Percentiles rank a stretch among this genome's conserved stretches.
These are phyloP conservation scores for Pseudorectes ferrugineus DNA, from an alignment of 2,113 vertebrate genomes.

Conservation along the genomic window DNA sequence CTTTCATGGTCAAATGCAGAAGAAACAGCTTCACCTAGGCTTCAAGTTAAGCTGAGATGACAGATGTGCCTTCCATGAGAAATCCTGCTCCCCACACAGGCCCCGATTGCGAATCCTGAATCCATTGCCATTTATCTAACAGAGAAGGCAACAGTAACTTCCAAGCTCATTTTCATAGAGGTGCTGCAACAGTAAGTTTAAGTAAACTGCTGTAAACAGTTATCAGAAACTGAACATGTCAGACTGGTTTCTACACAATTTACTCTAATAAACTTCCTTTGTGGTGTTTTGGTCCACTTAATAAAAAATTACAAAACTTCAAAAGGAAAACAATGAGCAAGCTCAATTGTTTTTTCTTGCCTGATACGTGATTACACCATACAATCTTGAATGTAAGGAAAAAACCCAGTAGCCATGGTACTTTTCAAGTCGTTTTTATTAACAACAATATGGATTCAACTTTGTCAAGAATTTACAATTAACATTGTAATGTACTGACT, in stretches of 20 bases:
- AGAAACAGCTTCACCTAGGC: background rate
- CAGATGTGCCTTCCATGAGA: background rate
- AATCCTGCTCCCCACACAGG: background rate
- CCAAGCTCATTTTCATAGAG: background rate
- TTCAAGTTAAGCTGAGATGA: background rate
- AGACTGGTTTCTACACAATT: background rate
- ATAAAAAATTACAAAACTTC: background rate
- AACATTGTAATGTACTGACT: slow-evolving; percentile 62
- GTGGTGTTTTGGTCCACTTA: background rate
- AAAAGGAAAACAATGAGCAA: background rate
- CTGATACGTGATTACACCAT: background rate
- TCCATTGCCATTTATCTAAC: background rate
- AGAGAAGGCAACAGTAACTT: background rate
- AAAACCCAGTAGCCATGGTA: background rate
- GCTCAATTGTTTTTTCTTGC: background rate
- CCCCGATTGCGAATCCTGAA: fast-evolving
- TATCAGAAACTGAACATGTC: background rate
- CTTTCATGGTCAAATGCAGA: background rate
- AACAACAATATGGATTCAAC: slow-evolving; percentile 70
- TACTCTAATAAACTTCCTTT: background rate
- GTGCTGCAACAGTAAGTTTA: background rate
- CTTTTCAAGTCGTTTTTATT: slow-evolving; percentile 66
- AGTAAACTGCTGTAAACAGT: background rate
- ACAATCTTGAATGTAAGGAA: background rate
- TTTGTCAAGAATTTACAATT: slow-evolving; percentile 66